These are phyloP conservation scores for Synanthedon formicaeformis DNA, from an alignment of 2,888 invertebrate species.

Conservation along the genomic window DNA sequence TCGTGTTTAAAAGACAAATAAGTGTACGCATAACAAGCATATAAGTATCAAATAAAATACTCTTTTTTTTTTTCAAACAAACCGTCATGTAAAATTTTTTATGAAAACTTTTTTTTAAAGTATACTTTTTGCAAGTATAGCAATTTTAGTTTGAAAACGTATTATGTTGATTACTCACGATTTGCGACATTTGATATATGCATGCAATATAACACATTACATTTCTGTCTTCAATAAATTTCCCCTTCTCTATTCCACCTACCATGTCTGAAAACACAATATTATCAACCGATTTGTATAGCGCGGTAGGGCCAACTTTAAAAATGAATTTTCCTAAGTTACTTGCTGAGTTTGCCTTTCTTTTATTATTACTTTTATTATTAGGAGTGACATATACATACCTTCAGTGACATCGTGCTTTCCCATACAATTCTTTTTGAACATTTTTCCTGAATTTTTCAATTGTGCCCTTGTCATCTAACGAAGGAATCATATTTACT, in stretches of 20 bases:
- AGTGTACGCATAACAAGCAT: no score
- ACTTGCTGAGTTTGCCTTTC: no score
- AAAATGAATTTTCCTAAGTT: no score
- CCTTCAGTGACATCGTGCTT: conserved; percentile 35
- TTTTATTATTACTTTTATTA: neutral
- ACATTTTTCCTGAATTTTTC: conserved; percentile 27
- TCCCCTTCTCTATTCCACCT: conserved; percentile 28
- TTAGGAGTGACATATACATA: conserved; percentile 7
- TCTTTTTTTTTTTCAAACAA: no score
- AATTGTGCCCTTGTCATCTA: conserved; percentile 37
- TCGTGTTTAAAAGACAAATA: no score
- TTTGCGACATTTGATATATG: conserved; percentile 23
- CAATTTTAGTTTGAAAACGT: neutral
- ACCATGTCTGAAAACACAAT: conserved; percentile 19
- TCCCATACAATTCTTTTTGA: conserved; percentile 32
- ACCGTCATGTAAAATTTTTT: no score
- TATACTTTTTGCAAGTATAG: neutral
- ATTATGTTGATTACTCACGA: conserved; percentile 15
- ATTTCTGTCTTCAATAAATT: conserved; percentile 26
- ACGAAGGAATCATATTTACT: no score
- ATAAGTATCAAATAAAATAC: no score
- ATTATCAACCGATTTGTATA: no score
- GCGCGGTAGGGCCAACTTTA: no score
- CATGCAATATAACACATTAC: conserved; percentile 37
- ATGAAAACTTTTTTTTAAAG: no score